Base-by-base conservation (phyloP, 2,797 vertebrate genomes). In the Aphelocoma californica region DNA sequence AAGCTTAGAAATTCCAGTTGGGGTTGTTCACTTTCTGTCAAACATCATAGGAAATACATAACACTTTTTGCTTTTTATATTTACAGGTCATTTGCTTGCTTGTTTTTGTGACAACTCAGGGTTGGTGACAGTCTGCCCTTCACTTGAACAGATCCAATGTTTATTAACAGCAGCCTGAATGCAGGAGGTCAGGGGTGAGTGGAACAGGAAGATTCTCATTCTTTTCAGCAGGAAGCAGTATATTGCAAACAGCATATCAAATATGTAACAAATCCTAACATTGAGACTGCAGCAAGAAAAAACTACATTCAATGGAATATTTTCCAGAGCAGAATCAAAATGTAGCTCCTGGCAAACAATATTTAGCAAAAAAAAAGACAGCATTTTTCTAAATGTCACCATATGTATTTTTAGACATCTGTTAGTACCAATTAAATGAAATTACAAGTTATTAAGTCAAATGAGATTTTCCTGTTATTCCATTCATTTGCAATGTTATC, bases 401-500 rank as follows among this genome's bases (percentile, higher is more conserved):
- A 9, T 31, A 53, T 10, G 15, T 67, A 91, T 81, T 91, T 93
- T 87, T 79, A 87, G 66, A 54, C 1, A 2, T 7, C 19, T 92
- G 12, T 29, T 64, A 75, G 36, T 28, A 87, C 26, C 45, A 66
- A 75, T 91, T 72, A 85, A 79, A 79, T 47, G 8, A 84, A 89
- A 93, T 77, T 65, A 48, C 23, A 91, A 84, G 61, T 80, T 85
- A 85, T 88, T 88, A 88, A 74, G 8, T 64, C 24, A 92, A 90
- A 84, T 47, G 38, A 92, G 29, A 58, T 81, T 90, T 90, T 75
- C 45, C 54, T 74, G 54, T 36, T 86, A 70, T 80, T 88, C 40
- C 42, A 48, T 72, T 86, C 4, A 75, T 65, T 86, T 69, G 38
- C 44, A 72, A 10, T n/a, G 2, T 34, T 75, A 7, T 47, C 26